Evolutionary conservation across 2,113 vertebrate species (phyloP).

Genomic region (Tupaia tana): DNA sequence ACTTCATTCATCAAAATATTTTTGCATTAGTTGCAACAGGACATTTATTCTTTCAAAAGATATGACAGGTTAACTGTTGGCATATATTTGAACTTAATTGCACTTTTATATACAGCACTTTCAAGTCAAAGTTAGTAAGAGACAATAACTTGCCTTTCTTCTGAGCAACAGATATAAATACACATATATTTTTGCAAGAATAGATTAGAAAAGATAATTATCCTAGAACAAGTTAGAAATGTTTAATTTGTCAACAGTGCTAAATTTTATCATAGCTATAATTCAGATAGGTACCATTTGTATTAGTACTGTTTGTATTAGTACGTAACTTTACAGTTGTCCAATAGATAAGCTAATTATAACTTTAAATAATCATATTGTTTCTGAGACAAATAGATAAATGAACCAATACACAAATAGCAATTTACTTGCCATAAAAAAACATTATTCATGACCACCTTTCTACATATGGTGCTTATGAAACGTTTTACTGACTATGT

Average conservation of each 20-base stretch:
- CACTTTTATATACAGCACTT: constrained; percentile 27
- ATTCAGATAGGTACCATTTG: background rate
- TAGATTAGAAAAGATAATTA: constrained; percentile 33
- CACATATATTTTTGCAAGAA: background rate
- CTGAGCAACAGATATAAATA: background rate
- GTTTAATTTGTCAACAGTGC: background rate
- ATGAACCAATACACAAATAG: background rate
- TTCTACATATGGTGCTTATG: constrained; percentile 29
- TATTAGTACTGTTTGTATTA: constrained; percentile 46
- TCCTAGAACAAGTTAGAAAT: constrained; percentile 7
- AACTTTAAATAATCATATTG: background rate
- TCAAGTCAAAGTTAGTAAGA: constrained; percentile 18
- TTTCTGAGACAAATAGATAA: background rate
- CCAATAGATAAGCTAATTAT: background rate
- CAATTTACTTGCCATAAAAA: background rate
- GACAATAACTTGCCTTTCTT: background rate
- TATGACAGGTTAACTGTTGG: constrained; percentile 28
- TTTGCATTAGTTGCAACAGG: background rate
- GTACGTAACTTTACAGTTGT: constrained; percentile 24
- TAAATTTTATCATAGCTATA: constrained; percentile 37
- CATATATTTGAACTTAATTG: constrained; percentile 25
- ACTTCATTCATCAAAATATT: background rate
- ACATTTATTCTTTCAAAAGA: constrained; percentile 32
- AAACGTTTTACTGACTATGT: constrained; percentile 56
- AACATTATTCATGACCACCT: background rate